Evolutionary conservation across 2,888 invertebrate species (phyloP), one percentile per base, ranked within the genome.

Genomic region (Drosophila mimica): DNA sequence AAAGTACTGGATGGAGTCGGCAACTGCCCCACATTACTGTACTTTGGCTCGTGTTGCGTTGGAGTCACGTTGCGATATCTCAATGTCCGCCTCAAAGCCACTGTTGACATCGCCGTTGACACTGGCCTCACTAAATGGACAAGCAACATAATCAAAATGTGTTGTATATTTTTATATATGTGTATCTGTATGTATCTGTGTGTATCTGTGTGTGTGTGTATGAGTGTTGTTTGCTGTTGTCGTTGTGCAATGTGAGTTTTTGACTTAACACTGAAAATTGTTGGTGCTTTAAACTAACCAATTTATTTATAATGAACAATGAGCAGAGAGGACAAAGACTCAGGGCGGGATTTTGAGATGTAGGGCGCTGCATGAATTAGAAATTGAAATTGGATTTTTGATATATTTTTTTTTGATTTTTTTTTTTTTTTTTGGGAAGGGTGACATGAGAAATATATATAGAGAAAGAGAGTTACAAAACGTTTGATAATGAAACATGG

Each of bases 31-130:
- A 74, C 58, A 57, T 66, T 74, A 85, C 52, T 83, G 78, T 70
- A 69, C 66, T 79, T 88, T 88, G 62, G 74, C 34, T 64, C 72
- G 76, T 48, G 69, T 59, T 43, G 54, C 70, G 34, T 64, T 71
- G 56, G 74, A 60, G 66, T 80, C 79, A 59, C 82, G 80, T 78
- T 88, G 75, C 69, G 88, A 74, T 80, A 92, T 87, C 79, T 92
- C 92, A 83, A 92, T 89, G 79, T 90, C 91, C 82, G 89, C 83
- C 53, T 90, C 82, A 74, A 75, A 80, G 78, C 73, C 76, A 52
- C 76, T 87, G 60, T 82, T 79, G 74, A 70, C 66, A 68, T 62
- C 79, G 51, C 74, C 87, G 52, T 79, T 79, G 74, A 70, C 71
- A 79, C 68, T 78, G 57, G 83, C 84, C 71, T 85, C 83, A 74